Evolutionary conservation across 2,888 invertebrate genomes (phyloP).

Genomic region (Thereva unica): DNA sequence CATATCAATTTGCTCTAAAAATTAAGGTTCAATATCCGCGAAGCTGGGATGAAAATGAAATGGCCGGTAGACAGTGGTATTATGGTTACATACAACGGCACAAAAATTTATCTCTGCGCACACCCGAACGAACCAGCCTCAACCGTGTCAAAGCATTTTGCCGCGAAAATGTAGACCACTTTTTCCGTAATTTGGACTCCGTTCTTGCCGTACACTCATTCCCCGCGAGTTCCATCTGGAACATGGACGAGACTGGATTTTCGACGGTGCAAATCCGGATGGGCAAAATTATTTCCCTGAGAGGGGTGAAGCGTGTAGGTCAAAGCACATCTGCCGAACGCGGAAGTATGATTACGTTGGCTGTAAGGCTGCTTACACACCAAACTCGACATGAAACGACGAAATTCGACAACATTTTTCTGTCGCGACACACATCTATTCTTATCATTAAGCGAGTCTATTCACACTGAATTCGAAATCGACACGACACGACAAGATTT

Average conservation of each 20-base stretch:
- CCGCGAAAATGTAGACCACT: constrained; percentile 27
- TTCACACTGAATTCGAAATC: no score
- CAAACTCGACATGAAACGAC: no score
- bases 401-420: no score
- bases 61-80: constrained; percentile 4
- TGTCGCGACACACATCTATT: no score
- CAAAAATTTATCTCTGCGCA: neutral
- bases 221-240: constrained; percentile 10
- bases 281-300: constrained; percentile 16
- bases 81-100: neutral
- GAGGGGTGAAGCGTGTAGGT: constrained; percentile 11
- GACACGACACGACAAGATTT: no score
- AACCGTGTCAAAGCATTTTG: constrained; percentile 47
- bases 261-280: constrained; percentile 24
- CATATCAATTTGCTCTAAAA: constrained; percentile 7
- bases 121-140: neutral
- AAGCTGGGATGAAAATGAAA: neutral
- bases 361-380: no score
- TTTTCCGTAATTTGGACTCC: constrained; percentile 24
- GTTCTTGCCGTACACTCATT: neutral
- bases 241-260: constrained; percentile 36
- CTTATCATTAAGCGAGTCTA: no score
- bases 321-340: constrained; percentile 30
- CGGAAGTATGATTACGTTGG: constrained; percentile 26
- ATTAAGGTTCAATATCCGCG: neutral